These are phyloP conservation scores for Ailuropoda melanoleuca DNA, from an alignment of 2,113 vertebrate genomes.

Conservation along the genomic window DNA sequence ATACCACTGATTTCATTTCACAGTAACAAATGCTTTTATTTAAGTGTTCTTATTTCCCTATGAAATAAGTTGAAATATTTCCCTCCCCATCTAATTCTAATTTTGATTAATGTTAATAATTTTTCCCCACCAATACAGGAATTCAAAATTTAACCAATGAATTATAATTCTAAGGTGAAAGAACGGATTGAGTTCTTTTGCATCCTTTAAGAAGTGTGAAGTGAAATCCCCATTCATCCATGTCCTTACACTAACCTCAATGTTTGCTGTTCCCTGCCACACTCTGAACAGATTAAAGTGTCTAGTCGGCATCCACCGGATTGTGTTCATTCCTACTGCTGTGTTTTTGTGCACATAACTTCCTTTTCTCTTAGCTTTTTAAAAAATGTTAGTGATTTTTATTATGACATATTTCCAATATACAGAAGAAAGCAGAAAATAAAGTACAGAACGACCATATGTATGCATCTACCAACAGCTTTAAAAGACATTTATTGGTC, in stretches of 20 bases:
- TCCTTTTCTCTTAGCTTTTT: background rate
- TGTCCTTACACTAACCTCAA: background rate
- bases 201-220: background rate
- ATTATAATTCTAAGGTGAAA: background rate
- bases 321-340: background rate
- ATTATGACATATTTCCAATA: background rate
- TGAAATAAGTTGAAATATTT: constrained; percentile 9
- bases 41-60: background rate
- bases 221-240: background rate
- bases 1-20: constrained; percentile 5
- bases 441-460: background rate
- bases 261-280: background rate
- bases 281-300: background rate
- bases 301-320: background rate
- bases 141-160: constrained; percentile 10
- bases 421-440: constrained; percentile 18
- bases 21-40: background rate
- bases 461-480: background rate
- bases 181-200: background rate
- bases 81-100: background rate
- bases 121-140: background rate
- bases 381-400: background rate
- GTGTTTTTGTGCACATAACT: background rate
- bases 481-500: background rate
- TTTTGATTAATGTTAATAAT: background rate